phyloP scores from a whole-genome alignment of 2,888 invertebrate species.

The Agrochola macilenta region DNA sequence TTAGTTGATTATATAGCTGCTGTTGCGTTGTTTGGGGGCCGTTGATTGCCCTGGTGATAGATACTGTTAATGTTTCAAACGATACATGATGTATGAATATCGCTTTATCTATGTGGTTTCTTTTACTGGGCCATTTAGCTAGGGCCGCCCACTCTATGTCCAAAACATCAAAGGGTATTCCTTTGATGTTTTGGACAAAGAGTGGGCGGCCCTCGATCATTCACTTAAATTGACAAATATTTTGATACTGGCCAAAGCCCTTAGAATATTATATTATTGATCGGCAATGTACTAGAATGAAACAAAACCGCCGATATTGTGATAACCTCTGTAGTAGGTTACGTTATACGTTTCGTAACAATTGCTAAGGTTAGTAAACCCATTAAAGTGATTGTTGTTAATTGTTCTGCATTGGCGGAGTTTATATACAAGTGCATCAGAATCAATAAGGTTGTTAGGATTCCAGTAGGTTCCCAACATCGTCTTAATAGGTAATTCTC shows the following conservation, averaged over 20 bases:
- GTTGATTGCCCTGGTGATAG: conserved; percentile 19
- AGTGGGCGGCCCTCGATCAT: conserved; percentile 23
- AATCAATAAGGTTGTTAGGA: conserved; percentile 15
- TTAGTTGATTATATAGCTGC: conserved; percentile 23
- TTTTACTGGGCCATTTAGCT: neutral
- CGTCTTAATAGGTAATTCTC: neutral
- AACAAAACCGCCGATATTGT: conserved; percentile 10
- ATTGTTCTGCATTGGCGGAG: conserved; percentile 42
- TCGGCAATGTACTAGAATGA: conserved; percentile 16
- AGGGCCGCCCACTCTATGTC: too few relatives aligned
- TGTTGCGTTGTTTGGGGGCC: conserved; percentile 17
- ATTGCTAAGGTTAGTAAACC: conserved; percentile 30
- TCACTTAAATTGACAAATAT: conserved; percentile 25
- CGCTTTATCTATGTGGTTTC: neutral
- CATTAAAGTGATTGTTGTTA: conserved; percentile 37
- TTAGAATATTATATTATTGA: conserved; percentile 9
- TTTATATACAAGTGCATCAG: conserved; percentile 12
- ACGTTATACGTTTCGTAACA: conserved; percentile 11
- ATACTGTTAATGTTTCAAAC: conserved; percentile 26
- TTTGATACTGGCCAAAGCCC: neutral
- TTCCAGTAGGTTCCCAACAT: neutral
- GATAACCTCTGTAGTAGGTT: conserved; percentile 5
- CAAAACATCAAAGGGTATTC: too few relatives aligned
- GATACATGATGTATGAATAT: conserved; percentile 8
- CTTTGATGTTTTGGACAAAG: conserved; percentile 10